Evolutionary conservation across 2,888 invertebrate genomes (phyloP), one percentile per base, ranked within the genome.

Genomic region (Hypsopygia costalis): DNA sequence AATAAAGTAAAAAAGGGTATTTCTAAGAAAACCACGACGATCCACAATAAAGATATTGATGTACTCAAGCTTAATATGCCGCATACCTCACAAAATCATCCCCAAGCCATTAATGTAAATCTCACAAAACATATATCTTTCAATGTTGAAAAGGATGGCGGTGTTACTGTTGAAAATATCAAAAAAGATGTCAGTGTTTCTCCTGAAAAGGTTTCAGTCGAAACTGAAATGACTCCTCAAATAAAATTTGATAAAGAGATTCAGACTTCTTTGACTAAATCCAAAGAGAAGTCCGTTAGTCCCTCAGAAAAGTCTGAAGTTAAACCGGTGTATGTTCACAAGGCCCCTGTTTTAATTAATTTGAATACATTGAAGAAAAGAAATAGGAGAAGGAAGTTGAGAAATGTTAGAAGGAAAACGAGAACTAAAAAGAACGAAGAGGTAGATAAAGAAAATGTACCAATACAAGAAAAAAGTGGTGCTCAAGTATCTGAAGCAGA

Each of bases 401-500:
- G 52, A 44, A 57, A 52, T 6, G 44, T 61, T 1, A 70, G 55
- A 62, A 69, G 53, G 36, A 81, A 68, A 44, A 33, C 58, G 1
- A 66, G 55, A 44, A 52, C 39, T 29, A 73, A 61, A 46, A 74
- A 60, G 36, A 65, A 58, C 6, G 42, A 44, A 22, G 25, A 44
- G 22, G 25, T 11, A 22, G 58, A 64, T 16, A 71, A 70, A 51
- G 60, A 69, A 51, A 64, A 58, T 40, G 45, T 58, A 33, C 59
- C 55, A 43, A 52, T 46, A 27, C 69, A 59, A 52, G 78, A 72
- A 41, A 77, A 72, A 67, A 78, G 60, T 58, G 76, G 62, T 48
- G 79, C 75, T 11, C 83, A 81, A 68, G 44, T 89, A 60, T 69
- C 91, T 48, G 90, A 91, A 59, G 92, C 92, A 22, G 92, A 92